phyloP scores from a whole-genome alignment of 2,113 vertebrate species.

The Menidia beryllina region DNA sequence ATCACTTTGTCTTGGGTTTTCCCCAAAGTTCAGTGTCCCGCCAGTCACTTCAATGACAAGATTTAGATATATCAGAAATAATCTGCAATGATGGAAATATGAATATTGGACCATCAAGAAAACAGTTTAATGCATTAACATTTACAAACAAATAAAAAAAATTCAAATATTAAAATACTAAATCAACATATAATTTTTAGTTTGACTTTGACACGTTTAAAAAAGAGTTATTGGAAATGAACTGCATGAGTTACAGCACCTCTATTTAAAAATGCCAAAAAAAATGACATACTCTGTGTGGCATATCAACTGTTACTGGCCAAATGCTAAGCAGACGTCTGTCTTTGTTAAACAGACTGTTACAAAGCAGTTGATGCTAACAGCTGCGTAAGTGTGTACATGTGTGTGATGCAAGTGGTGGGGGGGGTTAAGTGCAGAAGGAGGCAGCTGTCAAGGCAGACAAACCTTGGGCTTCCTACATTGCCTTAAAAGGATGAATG shows the following conservation, averaged over 20 bases:
- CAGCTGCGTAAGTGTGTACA: slow-evolving; percentile 69
- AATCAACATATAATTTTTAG: background rate
- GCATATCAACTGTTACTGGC: slow-evolving; percentile 13
- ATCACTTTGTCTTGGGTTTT: background rate
- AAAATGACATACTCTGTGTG: background rate
- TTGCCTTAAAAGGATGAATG: slow-evolving; percentile 79
- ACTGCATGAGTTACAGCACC: background rate
- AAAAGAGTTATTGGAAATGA: background rate
- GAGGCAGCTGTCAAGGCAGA: slow-evolving; percentile 77
- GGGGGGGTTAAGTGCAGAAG: slow-evolving; percentile 13
- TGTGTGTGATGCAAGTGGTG: slow-evolving; percentile 30
- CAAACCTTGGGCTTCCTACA: slow-evolving; percentile 64
- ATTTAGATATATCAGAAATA: background rate
- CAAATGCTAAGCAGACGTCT: slow-evolving; percentile 57
- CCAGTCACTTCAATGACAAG: background rate
- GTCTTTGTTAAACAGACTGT: slow-evolving; percentile 30
- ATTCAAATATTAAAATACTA: background rate
- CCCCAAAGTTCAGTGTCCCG: slow-evolving; percentile 4
- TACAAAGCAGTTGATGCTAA: slow-evolving; percentile 73
- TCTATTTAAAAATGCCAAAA: background rate
- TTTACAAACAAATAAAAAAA: background rate
- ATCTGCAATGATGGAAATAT: background rate
- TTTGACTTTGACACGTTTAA: too few relatives aligned
- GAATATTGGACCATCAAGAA: background rate
- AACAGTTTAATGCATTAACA: background rate